Base-by-base conservation (phyloP, 2,888 invertebrate species). In the Craniophora ligustri region DNA sequence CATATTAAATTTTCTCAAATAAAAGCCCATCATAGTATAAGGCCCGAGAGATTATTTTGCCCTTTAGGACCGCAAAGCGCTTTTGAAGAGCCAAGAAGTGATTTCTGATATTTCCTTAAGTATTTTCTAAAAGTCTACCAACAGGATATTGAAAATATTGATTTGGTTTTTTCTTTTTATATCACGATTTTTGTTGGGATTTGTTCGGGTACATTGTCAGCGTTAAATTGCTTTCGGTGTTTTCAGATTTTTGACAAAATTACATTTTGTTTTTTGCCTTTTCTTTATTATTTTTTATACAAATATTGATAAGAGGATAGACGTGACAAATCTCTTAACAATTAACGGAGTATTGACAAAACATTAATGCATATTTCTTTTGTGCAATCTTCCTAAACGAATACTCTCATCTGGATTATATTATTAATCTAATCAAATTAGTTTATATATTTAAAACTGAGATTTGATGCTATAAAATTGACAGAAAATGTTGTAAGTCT, bases 1-100 rank as follows among this genome's bases (percentile, higher is more conserved):
- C 51, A 75, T 78, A 78, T 78, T 70, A 81, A 72, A 76, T 79
- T 78, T 76, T 65, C 65, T 69, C 63, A 63, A 78, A 77, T 78
- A 78, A 74, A 76, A 73, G 63, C 62, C 65, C 57, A 53, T 67
- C 62, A 45, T 54, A 61, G 62, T 70, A 65, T 69, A 68, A 64
- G 66, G 46, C 70, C 63, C 51, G 57, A 73, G 72, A 71, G 66
- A 77, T 76, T 67, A 76, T 76, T 77, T 63, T 70, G 64, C 48
- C 68, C 72, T 72, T 57, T 58, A 70, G 60, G 76, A 65, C 61
- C 67, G 47, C 64, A 56, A 69, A 69, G 67, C 69, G 72, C 47
- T 58, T 71, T 71, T 71, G 68, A 63, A 69, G 67, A 48, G 55
- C 65, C 66, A 57, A 67, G 50, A 73, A 74, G 61, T 74, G 79